These are phyloP conservation scores for Drosophila obscura DNA, from an alignment of 1,140 invertebrate species.

Conservation along the genomic window DNA sequence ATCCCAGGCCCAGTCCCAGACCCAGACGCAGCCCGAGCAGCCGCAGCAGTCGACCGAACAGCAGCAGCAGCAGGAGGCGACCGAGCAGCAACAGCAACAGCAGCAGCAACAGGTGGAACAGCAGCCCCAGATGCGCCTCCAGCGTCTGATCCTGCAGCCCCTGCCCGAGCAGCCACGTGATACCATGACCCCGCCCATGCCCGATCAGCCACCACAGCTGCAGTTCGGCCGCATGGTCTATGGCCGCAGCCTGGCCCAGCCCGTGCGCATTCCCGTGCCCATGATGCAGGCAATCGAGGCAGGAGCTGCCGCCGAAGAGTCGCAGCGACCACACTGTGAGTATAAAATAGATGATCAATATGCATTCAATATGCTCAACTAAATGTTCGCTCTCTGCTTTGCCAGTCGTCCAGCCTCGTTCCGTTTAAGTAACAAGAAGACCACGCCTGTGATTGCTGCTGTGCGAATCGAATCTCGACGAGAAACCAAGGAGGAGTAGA, in stretches of 20 bases:
- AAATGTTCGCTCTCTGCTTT: constrained; percentile 9
- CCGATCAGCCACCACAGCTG: constrained; percentile 72
- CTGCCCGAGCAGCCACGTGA: constrained; percentile 83
- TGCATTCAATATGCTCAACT: too few relatives aligned
- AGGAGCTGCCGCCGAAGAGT: constrained; percentile 78
- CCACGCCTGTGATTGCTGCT: constrained; percentile 87
- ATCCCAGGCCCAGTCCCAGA: constrained; percentile 31
- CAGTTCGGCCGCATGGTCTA: constrained; percentile 85
- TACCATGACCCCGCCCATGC: constrained; percentile 83
- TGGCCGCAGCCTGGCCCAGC: constrained; percentile 84
- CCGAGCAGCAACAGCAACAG: constrained; percentile 70
- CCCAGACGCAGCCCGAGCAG: constrained; percentile 35
- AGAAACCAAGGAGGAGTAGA: constrained; percentile 30
- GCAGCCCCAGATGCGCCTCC: constrained; percentile 65
- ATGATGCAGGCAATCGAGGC: constrained; percentile 84
- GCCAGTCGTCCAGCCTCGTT: constrained; percentile 88
- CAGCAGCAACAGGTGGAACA: constrained; percentile 50
- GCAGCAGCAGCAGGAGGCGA: constrained; percentile 41
- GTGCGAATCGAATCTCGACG: constrained; percentile 73
- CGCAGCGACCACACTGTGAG: constrained; percentile 87
- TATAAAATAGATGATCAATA: background rate
- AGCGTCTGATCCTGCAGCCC: constrained; percentile 78
- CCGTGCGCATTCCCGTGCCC: constrained; percentile 85
- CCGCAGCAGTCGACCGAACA: constrained; percentile 41
- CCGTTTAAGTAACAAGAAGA: constrained; percentile 85